These are phyloP conservation scores for Trissonchulus latispiculum DNA, from an alignment of 2,888 invertebrate species.

Conservation along the genomic window DNA sequence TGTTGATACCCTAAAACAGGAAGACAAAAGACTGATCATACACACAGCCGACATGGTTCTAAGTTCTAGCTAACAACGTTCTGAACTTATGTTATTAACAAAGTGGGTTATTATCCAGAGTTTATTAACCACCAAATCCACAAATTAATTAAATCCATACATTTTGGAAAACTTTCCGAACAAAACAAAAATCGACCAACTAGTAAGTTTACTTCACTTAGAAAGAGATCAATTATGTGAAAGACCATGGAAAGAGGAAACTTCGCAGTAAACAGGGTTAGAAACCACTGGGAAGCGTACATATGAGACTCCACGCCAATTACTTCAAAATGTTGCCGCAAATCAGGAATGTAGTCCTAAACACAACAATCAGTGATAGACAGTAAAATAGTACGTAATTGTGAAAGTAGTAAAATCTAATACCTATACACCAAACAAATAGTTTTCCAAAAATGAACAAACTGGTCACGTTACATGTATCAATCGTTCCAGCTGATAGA, in stretches of 20 bases:
- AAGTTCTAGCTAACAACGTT: too few relatives aligned
- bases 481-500: conserved; percentile 84
- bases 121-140: too few relatives aligned
- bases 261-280: conserved; percentile 96
- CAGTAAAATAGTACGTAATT: too few relatives aligned
- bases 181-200: neutral
- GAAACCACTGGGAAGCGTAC: conserved; percentile 99
- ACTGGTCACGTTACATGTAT: conserved; percentile 78
- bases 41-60: too few relatives aligned
- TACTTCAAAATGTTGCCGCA: conserved; percentile 52
- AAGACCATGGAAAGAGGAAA: conserved; percentile 94
- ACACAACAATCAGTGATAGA: too few relatives aligned
- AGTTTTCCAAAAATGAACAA: too few relatives aligned
- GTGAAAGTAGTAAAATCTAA: too few relatives aligned
- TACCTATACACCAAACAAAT: too few relatives aligned
- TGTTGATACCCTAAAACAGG: conserved; percentile 73
- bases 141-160: conserved; percentile 16
- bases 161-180: neutral
- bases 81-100: neutral
- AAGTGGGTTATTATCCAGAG: too few relatives aligned
- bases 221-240: conserved; percentile 89
- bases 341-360: conserved; percentile 49
- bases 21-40: too few relatives aligned
- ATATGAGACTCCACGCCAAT: conserved; percentile 86
- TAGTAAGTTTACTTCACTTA: conserved; percentile 53